These are phyloP conservation scores for Myiothlypis chrysogaster DNA, from an alignment of 2,797 vertebrate species.

Conservation along the genomic window DNA sequence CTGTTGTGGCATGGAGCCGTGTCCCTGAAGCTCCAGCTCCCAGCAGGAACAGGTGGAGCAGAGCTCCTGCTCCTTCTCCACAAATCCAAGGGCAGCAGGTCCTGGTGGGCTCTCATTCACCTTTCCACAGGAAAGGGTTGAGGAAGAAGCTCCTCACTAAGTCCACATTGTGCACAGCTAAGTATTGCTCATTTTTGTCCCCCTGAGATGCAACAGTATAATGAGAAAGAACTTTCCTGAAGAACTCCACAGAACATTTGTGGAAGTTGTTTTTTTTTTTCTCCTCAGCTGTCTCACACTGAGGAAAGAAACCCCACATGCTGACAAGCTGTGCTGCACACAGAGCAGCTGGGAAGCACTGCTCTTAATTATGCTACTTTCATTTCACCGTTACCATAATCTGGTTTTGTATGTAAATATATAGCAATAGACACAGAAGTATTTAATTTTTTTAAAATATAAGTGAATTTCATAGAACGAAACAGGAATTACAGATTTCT, in stretches of 20 bases:
- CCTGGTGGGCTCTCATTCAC: not conserved
- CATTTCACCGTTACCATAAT: not conserved
- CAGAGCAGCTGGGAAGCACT: not conserved
- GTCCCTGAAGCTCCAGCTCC: accelerated
- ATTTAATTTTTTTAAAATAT: not conserved
- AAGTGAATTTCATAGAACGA: not conserved
- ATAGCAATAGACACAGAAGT: not conserved
- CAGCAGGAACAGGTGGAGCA: not conserved
- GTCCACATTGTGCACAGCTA: not conserved
- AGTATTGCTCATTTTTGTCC: not conserved
- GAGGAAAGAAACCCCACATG: not conserved
- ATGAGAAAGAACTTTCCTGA: not conserved
- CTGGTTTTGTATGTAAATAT: not conserved
- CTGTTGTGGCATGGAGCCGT: accelerated
- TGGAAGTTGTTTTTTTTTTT: not conserved
- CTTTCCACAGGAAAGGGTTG: not conserved
- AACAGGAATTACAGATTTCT: not conserved
- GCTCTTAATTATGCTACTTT: not conserved
- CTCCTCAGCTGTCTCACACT: not conserved
- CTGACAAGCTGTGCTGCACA: not conserved
- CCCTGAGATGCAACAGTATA: not conserved
- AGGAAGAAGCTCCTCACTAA: not conserved
- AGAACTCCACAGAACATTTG: not conserved
- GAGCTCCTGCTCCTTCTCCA: not conserved
- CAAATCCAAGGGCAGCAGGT: not conserved